A percentile compares a stretch with the other conserved stretches of the same genome.
These are phyloP conservation scores for Phragmatobia fuliginosa DNA, from an alignment of 2,888 invertebrate genomes.

Conservation along the genomic window DNA sequence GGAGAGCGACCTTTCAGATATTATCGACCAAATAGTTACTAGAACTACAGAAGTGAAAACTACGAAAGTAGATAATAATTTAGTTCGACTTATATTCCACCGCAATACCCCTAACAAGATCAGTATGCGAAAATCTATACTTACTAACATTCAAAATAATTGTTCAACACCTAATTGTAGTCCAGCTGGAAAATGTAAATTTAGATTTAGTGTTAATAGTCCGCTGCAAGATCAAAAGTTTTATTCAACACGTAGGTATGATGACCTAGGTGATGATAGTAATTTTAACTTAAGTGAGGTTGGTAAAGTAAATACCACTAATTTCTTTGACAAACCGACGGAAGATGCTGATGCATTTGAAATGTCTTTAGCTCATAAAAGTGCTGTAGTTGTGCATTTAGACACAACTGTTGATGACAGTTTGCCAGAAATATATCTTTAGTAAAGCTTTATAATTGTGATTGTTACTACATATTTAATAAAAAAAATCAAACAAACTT, in stretches of 20 bases:
- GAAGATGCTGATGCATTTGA: conserved; percentile 88
- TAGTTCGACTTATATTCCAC: conserved; percentile 72
- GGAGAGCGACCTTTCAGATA: conserved; percentile 72
- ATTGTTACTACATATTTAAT: background rate
- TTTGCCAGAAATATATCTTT: conserved; percentile 66
- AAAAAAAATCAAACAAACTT: too few relatives aligned
- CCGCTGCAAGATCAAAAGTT: conserved; percentile 33
- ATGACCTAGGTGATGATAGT: conserved; percentile 28
- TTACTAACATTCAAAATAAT: conserved; percentile 62
- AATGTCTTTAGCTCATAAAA: conserved; percentile 81
- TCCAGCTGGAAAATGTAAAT: conserved; percentile 54
- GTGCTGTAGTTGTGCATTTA: conserved; percentile 54
- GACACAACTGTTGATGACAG: conserved; percentile 74
- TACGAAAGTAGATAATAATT: conserved; percentile 69
- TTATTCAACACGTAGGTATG: conserved; percentile 69
- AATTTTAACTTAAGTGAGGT: conserved; percentile 45
- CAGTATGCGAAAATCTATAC: conserved; percentile 55
- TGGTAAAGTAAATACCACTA: conserved; percentile 75
- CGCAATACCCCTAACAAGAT: conserved; percentile 64
- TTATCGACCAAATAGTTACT: conserved; percentile 74
- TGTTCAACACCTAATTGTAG: conserved; percentile 78
- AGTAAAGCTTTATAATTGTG: conserved; percentile 20
- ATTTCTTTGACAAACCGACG: conserved; percentile 83
- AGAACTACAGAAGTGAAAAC: conserved; percentile 64
- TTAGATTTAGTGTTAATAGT: conserved; percentile 31